Base-by-base conservation (phyloP, 2,797 vertebrate species). In the Selene dorsalis region DNA sequence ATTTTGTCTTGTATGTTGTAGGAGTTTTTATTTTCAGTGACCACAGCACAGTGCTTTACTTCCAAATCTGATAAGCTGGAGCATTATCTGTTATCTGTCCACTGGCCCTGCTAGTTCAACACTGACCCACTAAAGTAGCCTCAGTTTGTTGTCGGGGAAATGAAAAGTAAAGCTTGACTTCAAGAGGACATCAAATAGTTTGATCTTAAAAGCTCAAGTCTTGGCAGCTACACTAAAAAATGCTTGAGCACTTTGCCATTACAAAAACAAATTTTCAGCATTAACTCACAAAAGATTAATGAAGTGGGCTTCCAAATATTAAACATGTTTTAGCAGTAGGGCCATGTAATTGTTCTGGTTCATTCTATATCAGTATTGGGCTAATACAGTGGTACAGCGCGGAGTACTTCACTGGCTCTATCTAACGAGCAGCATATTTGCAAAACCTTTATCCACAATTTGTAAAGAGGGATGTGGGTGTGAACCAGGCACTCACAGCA, bases 311-410 rank as follows among this genome's bases (percentile, higher is more conserved):
- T n/a, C 13, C n/a, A 61, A 32, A 61, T 20, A 39, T 53, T 20
- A 45, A 11, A n/a, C 30, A 35, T 12, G 39, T 63, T 10, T 63
- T 10, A 12, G 24, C 28, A 32, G n/a, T 47, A 8, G 32, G 6
- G 5, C 5, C 1, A 55, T 22, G 22, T 32, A 22, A 2, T 22
- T 7, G 2, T 35, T 39, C 32, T 48, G 32, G 5, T 14, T 77
- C 12, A 48, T n/a, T 64, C 52, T 53, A 64, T 47, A 67, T 79
- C 24, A 73, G 56, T 30, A 67, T 72, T 59, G n/a, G 26, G 8
- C 26, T 59, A 7, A 22, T 58, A 30, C 35, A 41, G 18, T 18
- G 16, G 22, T 58, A 30, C 35, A 41, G 18, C 14, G 26, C 18
- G 30, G 3, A 45, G 39, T 20, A 28, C 58, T 43, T 59, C 53